Evolutionary conservation across 2,797 vertebrate species (phyloP), one percentile per base, ranked within the genome.

Genomic region (Emydoidea blandingii): DNA sequence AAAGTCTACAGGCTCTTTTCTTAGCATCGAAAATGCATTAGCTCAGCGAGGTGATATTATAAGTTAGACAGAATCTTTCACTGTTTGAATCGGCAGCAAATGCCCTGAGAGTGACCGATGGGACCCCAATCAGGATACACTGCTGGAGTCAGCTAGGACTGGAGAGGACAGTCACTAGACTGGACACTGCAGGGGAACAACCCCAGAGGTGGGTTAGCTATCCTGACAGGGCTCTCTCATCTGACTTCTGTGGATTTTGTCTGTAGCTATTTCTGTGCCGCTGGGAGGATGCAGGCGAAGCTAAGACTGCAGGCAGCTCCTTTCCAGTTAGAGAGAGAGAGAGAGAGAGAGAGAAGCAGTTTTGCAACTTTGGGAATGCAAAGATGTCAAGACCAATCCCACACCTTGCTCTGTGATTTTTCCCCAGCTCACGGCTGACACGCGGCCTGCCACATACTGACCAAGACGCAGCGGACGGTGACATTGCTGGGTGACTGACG

Each of bases 191-290:
- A 16, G 81, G 76, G 68, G 6, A 68, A 59, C 6, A 9, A 49
- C 87, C 0, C 19, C 59, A 8, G 83, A 83, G 41, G 85, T 92
- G 91, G 92, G 95, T 10, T n/a, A 59, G 84, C 88, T 94, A 95
- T 81, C 83, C 88, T 94, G 87, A 91, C 93, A 93, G 95, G 91
- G 88, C 92, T 44, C 56, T 74, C 81, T 95, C 96, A 83, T 89
- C 86, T 21, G 91, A 53, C 88, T 12, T 87, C 92, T 93, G 89
- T 96, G 44, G 83, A 87, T 88, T 96, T 91, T 92, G 94, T 94
- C 96, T 93, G 34, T 76, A 4, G 94, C 86, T 95, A 91, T 96
- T 95, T 87, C 74, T 29, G 92, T 90, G 94, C 96, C 89, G 95
- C 95, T 95, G 94, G 95, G 94, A 91, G 92, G 87, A 65, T 96